phyloP scores from a whole-genome alignment of 1,140 invertebrate genomes.

The Pissodes strobi region DNA sequence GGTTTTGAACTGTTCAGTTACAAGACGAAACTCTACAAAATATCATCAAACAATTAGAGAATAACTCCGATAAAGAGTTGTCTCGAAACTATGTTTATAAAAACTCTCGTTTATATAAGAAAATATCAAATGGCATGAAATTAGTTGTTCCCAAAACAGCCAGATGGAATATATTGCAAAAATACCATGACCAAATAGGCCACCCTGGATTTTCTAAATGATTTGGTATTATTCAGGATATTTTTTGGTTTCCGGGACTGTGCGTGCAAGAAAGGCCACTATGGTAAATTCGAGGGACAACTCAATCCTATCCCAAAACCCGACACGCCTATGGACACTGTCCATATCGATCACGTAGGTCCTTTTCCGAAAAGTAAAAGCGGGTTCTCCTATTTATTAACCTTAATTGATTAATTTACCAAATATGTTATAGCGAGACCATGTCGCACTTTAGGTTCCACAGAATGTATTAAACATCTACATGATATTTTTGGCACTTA shows the following conservation, averaged over 20 bases:
- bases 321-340: neutral
- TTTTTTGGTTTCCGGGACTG: slow-evolving; percentile 20
- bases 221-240: neutral
- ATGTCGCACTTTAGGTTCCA: neutral
- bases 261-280: neutral
- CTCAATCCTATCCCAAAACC: slow-evolving; percentile 8
- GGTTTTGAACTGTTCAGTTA: too few relatives aligned
- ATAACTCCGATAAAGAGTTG: too few relatives aligned
- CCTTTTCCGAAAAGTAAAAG: neutral
- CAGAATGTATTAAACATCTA: neutral
- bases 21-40: too few relatives aligned
- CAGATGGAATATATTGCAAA: slow-evolving; percentile 4
- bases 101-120: too few relatives aligned
- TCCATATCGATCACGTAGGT: neutral
- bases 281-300: slow-evolving; percentile 10
- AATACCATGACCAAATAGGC: slow-evolving; percentile 24
- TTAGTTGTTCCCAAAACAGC: slow-evolving; percentile 33
- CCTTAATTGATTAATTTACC: too few relatives aligned
- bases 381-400: too few relatives aligned
- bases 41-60: too few relatives aligned
- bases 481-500: slow-evolving; percentile 1
- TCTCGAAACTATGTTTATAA: too few relatives aligned
- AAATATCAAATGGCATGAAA: slow-evolving; percentile 47
- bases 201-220: slow-evolving; percentile 3
- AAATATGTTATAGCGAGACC: too few relatives aligned